Evolutionary conservation across 2,888 invertebrate species (phyloP), one percentile per base, ranked within the genome.

Genomic region (Cynaeus angustus): DNA sequence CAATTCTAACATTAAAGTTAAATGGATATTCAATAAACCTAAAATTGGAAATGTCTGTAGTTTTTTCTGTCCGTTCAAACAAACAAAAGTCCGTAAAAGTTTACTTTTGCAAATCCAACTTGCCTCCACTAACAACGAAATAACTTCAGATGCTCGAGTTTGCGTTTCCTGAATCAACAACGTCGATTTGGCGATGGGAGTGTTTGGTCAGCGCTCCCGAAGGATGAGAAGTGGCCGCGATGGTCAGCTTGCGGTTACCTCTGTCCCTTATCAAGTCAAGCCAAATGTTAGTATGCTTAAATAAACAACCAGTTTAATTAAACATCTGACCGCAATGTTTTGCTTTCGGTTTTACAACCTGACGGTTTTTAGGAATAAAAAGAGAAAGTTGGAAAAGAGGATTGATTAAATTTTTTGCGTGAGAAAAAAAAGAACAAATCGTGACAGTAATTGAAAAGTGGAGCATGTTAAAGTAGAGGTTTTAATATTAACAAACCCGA

Each of bases 281-380:
- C 64, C 53, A 43, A 53, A 53, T 43, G 64, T 64, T 64, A 41
- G 52, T 64, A 64, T 41, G 64, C 64, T 64, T 64, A 64, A 64
- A 64, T 64, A 64, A 64, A 41, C 64, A 64, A 52, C 28, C 13
- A 26, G 13, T 53, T 64, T 64, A 64, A 64, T 64, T 64, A 64
- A 64, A 64, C 64, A 41, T 41, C 33, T 7, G 26, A 52, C 64
- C 52, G 46, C 21, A 9, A 10, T 45, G 58, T 45, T 58, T 52
- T 52, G 52, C 52, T 30, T 52, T 26, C 43, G 59, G 45, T 37
- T 8, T 45, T 10, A n/a, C 45, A 12, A 33, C 33, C 9, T 33
- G 33, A 9, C 33, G 33, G 7, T 33, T 33, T 33, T 33, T 9
- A 7, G 33, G 33, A 7, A 6, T 7, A 33, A 9, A 33, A 33